These are phyloP conservation scores for Casuarius casuarius DNA, from an alignment of 2,113 vertebrate genomes.

Conservation along the genomic window DNA sequence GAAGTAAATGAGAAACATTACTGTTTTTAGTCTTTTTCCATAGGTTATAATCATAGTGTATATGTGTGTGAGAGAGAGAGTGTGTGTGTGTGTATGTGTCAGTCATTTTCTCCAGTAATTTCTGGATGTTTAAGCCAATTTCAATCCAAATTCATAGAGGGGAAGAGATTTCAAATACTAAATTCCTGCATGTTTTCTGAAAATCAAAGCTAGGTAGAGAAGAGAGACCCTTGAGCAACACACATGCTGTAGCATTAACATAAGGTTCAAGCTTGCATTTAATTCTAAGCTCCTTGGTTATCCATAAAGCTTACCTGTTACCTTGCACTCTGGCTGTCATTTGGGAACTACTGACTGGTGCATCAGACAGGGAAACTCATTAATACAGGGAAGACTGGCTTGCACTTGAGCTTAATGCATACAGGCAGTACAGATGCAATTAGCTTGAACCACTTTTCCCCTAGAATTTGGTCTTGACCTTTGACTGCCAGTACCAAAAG, in stretches of 20 bases:
- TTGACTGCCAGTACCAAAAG: neutral
- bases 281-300: neutral
- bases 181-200: neutral
- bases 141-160: neutral
- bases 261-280: neutral
- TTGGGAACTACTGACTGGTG: neutral
- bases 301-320: neutral
- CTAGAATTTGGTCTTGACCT: neutral
- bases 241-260: neutral
- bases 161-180: neutral
- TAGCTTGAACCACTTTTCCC: neutral
- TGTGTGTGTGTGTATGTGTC: no score
- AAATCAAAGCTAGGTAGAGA: neutral
- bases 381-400: neutral
- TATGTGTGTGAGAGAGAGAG: neutral
- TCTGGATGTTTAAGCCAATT: neutral
- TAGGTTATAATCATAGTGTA: neutral
- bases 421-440: neutral
- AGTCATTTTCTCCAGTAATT: neutral
- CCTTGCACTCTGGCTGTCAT: neutral
- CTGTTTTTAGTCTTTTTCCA: neutral
- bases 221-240: neutral
- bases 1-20: neutral
- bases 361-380: neutral
- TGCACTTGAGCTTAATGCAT: neutral